A percentile compares a stretch with the other conserved stretches of the same genome.
These are phyloP conservation scores for Coelopa pilipes DNA, from an alignment of 2,888 invertebrate genomes.

Conservation along the genomic window DNA sequence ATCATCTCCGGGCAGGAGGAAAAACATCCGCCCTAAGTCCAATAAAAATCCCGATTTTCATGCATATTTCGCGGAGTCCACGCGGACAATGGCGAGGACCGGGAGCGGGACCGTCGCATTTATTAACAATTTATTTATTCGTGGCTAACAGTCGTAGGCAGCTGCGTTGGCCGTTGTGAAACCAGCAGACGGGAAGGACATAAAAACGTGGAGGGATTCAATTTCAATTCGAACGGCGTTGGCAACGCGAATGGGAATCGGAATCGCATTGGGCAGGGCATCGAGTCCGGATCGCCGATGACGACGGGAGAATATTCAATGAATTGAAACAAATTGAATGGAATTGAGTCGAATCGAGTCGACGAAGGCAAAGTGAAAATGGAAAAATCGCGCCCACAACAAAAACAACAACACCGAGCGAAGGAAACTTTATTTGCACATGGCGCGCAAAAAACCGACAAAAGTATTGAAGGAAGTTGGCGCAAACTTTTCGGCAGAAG, in stretches of 20 bases:
- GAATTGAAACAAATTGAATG: no score
- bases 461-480: not conserved
- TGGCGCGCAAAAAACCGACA: no score
- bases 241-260: conserved; percentile 11
- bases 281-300: no score
- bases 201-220: conserved; percentile 28
- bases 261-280: no score
- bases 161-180: conserved; percentile 16
- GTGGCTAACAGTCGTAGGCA: conserved; percentile 8
- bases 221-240: conserved; percentile 25
- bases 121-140: conserved; percentile 26
- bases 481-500: not conserved
- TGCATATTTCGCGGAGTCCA: not conserved
- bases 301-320: no score
- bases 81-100: no score
- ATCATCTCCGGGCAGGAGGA: not conserved
- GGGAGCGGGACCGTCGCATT: not conserved
- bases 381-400: no score
- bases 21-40: not conserved
- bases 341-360: no score
- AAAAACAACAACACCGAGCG: no score
- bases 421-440: no score
- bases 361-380: no score
- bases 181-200: conserved; percentile 29
- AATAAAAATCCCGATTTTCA: not conserved